A percentile compares a stretch with the other conserved stretches of the same genome.
Evolutionary conservation across 2,113 vertebrate genomes (phyloP).

Genomic region (Phylloscopus trochiloides): DNA sequence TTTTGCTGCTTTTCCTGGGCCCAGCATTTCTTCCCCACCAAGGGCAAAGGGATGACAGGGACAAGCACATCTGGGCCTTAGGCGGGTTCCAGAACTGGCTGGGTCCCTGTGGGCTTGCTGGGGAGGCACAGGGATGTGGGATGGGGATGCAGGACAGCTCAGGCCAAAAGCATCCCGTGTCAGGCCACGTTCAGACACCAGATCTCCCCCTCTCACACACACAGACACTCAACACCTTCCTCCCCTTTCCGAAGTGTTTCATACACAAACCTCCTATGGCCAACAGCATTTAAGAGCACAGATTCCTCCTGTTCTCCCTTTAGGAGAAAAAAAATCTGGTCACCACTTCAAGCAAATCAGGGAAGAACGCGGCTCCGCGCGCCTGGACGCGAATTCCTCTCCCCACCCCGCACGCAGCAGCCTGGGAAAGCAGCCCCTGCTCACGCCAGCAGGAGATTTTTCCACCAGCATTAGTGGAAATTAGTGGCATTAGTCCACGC

Average conservation of each 20-base stretch:
- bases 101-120: neutral
- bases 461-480: constrained; percentile 21
- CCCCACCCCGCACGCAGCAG: neutral
- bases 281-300: neutral
- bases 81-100: rapidly evolving
- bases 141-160: neutral
- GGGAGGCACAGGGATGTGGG: neutral
- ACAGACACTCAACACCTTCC: neutral
- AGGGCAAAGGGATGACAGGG: neutral
- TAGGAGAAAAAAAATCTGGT: constrained; percentile 5
- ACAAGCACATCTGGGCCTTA: neutral
- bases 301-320: neutral
- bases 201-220: neutral
- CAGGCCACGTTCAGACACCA: neutral
- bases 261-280: neutral
- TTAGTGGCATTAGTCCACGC: constrained; percentile 17
- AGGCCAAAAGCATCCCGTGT: neutral
- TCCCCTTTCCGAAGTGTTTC: neutral
- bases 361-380: rapidly evolving
- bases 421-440: neutral
- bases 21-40: neutral
- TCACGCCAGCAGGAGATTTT: constrained; percentile 3
- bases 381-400: neutral
- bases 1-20: neutral
- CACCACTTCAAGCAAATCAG: neutral